A percentile compares a stretch with the other conserved stretches of the same genome.
These are phyloP conservation scores for Speoplatyrhinus poulsoni DNA, from an alignment of 2,113 vertebrate species.

Conservation along the genomic window DNA sequence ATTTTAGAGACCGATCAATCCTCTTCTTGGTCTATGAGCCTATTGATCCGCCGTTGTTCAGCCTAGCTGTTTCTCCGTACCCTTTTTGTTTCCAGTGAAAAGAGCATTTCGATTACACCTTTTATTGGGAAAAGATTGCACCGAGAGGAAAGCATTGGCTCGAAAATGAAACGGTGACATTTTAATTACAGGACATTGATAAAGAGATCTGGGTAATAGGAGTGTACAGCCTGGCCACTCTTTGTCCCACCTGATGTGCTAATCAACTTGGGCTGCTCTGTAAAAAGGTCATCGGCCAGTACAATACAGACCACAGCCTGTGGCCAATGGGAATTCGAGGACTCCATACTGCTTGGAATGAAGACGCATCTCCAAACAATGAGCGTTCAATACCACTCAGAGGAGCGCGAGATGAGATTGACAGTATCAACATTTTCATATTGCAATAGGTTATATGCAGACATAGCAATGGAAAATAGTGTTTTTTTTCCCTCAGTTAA, in stretches of 20 bases:
- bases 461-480: constrained; percentile 31
- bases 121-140: constrained; percentile 87
- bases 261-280: constrained; percentile 69
- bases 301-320: constrained; percentile 43
- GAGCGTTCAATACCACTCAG: constrained; percentile 66
- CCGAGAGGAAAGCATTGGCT: constrained; percentile 78
- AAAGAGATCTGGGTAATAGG: constrained; percentile 79
- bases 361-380: constrained; percentile 74
- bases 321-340: constrained; percentile 60
- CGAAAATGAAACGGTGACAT: constrained; percentile 92
- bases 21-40: constrained; percentile 73
- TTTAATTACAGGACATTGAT: constrained; percentile 96
- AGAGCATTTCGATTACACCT: constrained; percentile 87
- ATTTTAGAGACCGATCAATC: constrained; percentile 92
- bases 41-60: constrained; percentile 81
- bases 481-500: neutral
- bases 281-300: constrained; percentile 58
- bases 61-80: constrained; percentile 66
- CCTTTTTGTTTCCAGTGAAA: constrained; percentile 77
- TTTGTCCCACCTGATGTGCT: constrained; percentile 61
- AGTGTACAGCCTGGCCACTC: constrained; percentile 70
- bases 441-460: constrained; percentile 58
- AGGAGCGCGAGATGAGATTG: constrained; percentile 57
- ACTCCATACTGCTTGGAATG: constrained; percentile 46
- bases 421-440: constrained; percentile 44